Base-by-base conservation (phyloP, 2,797 vertebrate genomes). In the Podarcis lilfordi region DNA sequence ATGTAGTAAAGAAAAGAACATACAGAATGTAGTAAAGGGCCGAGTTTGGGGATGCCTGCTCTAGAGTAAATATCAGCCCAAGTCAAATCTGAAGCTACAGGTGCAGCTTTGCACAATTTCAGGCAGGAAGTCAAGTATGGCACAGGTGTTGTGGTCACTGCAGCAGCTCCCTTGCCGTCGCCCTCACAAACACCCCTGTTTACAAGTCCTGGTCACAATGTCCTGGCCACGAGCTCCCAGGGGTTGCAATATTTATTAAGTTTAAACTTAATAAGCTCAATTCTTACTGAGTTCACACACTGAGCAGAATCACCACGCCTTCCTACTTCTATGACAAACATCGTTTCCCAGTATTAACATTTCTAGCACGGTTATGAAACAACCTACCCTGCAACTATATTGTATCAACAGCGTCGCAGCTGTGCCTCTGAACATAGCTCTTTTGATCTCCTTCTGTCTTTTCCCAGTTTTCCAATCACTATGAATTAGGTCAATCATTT, bases 381-480 rank as follows among this genome's bases (percentile, higher is more conserved):
- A 15, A 40, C 37, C n/a, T 75, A 74, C 21, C 86, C 29, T 68
- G 64, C 13, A 61, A 66, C 29, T 15, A 7, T 76, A 32, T 66
- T 27, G 29, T 45, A 37, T 75, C 55, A 75, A 43, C 79, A 43
- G 61, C 37, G 59, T 55, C 80, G 66, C 69, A 82, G 71, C 69
- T 79, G 9, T 91, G 87, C 88, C 79, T 93, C 91, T 84, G 80
- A 91, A 59, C 81, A 93, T 86, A 84, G 89, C 84, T 92, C 91
- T 94, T 61, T 75, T 66, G 61, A 50, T 81, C 72, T 66, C 72
- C 83, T 91, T 88, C 90, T 87, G 88, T 25, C 81, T 94, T 90
- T 86, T 92, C 91, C 91, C 92, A 92, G 89, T 91, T 91, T 90
- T 85, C 88, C 89, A 92, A 94, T 90, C 94, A 80, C 84, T 93